Base-by-base conservation (phyloP, 2,888 invertebrate genomes). In the Drosophila mercatorum region DNA sequence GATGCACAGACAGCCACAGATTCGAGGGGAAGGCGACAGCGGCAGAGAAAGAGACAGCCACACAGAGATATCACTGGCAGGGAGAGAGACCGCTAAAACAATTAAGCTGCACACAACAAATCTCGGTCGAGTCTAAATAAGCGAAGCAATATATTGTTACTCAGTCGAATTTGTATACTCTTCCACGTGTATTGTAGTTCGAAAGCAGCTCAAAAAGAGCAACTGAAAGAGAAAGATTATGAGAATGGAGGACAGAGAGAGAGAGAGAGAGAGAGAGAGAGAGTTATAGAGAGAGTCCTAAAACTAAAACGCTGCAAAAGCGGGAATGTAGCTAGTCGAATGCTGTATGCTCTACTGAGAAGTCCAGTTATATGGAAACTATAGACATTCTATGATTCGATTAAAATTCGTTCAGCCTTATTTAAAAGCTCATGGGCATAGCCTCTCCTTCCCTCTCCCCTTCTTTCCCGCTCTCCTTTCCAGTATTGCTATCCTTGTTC, bases 51-150 rank as follows among this genome's bases (percentile, higher is more conserved):
- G 28, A 53, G 31, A 31, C 38, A 47, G 62, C 12, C 34, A 5
- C 17, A 62, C 36, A 49, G 65, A 31, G 40, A 52, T 2, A 43
- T 57, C 36, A 2, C 2, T 5, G 40, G 38, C 38, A 61, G 56
- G 46, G 51, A 36, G 49, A 55, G 59, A 72, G 49, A 31, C 46
- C 51, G 28, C 47, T 58, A 72, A 78, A 76, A 84, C 85, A 84
- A 84, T 84, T 84, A 87, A 68, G 74, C 80, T 73, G 84, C 76
- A 76, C 75, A 75, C 74, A 73, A 71, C 80, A 81, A 86, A 83
- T 81, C 80, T 71, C 55, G 68, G 51, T 59, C 60, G 55, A 41
- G 28, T 51, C 63, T 62, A 64, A 43, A 43, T 60, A 36, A 64
- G 43, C 53, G 59, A 31, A 55, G 34, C 53, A 59, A 31, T 2